Evolutionary conservation across 2,797 vertebrate genomes (phyloP).

Genomic region (Mycteria americana): DNA sequence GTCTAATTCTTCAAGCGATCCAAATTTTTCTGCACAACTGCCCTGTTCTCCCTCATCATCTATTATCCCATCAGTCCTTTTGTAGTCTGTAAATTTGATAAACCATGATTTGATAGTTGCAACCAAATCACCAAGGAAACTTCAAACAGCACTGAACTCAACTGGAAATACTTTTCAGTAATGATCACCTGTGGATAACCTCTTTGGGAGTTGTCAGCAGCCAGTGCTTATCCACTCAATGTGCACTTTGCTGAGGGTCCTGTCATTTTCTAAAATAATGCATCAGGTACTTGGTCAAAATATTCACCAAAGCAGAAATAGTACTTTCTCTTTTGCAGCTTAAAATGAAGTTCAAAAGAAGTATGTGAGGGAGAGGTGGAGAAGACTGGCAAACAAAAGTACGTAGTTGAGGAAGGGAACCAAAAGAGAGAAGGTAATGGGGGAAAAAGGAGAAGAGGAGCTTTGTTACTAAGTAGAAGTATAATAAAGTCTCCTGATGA

Average conservation of each 20-base stretch:
- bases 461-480: background rate
- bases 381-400: background rate
- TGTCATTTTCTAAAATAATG: background rate
- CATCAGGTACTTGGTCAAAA: background rate
- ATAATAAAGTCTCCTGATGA: background rate
- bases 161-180: background rate
- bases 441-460: background rate
- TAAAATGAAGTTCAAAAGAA: background rate
- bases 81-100: background rate
- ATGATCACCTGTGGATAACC: background rate
- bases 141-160: background rate
- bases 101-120: background rate
- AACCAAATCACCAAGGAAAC: background rate
- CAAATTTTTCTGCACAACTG: background rate
- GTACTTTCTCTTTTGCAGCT: background rate
- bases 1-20: background rate
- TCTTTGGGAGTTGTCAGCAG: background rate
- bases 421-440: background rate
- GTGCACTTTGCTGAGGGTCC: background rate
- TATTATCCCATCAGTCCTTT: background rate
- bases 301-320: background rate
- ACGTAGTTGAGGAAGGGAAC: background rate
- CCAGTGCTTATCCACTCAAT: background rate
- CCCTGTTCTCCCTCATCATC: background rate
- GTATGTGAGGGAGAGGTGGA: background rate